Base-by-base conservation (phyloP, 2,113 vertebrate genomes). In the Rhinoderma darwinii region DNA sequence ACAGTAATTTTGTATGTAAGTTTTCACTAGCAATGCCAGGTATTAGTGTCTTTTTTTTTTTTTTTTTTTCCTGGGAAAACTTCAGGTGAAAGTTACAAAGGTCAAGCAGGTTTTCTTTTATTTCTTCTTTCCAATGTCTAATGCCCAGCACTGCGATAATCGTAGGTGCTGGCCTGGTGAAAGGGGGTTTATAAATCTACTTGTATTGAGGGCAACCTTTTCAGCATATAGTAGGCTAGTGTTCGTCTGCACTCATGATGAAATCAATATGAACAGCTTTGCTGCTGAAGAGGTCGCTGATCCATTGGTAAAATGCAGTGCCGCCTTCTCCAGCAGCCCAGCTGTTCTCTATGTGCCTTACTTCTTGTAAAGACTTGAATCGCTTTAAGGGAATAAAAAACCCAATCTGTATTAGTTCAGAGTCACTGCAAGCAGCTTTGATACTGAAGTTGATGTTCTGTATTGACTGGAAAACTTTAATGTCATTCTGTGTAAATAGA, bases 321-420 rank as follows among this genome's bases (percentile, higher is more conserved):
- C 56, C 37, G 56, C 43, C 59, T n/a, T 78, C 56, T 66, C 27
- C 51, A 50, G 79, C 86, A 87, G 78, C 77, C 51, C 72, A 75
- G 86, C 70, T 61, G 86, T 82, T 87, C 56, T 50, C 41, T 50
- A 97, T 94, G 98, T 99, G 98, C 98, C 98, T 99, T 99, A 99
- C 97, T 98, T 93, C 94, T 96, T 94, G 90, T 89, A 94, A 94
- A 93, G 93, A 95, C 95, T 96, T 94, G 95, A 94, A 94, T 93
- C 94, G 92, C 95, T 95, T 92, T 94, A 94, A 93, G 91, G 92
- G 90, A 93, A 89, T 92, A 89, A 92, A 59, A 56, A 50, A 72
- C 86, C 95, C 93, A 89, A 44, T 87, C 84, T 88, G 88, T 90
- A 81, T 85, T 89, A 90, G 91, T 92, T 91, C 90, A 88, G 92